These are phyloP conservation scores for Bellardia bayeri DNA, from an alignment of 2,888 invertebrate species.

Conservation along the genomic window DNA sequence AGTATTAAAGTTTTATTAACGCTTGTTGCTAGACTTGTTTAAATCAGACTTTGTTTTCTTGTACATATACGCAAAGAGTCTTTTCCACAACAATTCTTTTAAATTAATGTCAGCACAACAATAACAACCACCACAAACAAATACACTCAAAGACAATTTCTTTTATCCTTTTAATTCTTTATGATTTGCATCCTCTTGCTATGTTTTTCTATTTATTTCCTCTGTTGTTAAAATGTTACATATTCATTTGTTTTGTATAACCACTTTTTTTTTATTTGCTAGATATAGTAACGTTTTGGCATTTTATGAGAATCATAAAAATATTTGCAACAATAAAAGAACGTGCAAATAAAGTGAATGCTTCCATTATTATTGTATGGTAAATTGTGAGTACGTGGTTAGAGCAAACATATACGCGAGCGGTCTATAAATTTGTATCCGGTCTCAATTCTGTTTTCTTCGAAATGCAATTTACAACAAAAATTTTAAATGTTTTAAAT, in stretches of 20 bases:
- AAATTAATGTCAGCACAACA: background rate
- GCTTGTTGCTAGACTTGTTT: background rate
- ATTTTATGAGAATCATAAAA: conserved; percentile 34
- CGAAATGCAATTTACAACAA: no score
- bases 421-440: no score
- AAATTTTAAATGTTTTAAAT: no score
- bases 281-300: background rate
- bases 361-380: background rate
- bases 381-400: background rate
- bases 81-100: background rate
- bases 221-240: background rate
- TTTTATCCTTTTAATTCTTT: background rate
- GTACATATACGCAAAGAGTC: background rate
- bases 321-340: conserved; percentile 29
- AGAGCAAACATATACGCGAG: background rate
- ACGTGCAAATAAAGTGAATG: background rate
- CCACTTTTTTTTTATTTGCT: background rate
- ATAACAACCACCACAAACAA: background rate
- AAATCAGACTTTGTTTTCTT: background rate
- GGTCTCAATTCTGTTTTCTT: no score
- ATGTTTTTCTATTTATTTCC: background rate
- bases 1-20: conserved; percentile 8
- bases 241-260: conserved; percentile 8
- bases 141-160: background rate
- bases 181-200: conserved; percentile 15